phyloP scores from a whole-genome alignment of 2,888 invertebrate species.

The Achlya flavicornis region DNA sequence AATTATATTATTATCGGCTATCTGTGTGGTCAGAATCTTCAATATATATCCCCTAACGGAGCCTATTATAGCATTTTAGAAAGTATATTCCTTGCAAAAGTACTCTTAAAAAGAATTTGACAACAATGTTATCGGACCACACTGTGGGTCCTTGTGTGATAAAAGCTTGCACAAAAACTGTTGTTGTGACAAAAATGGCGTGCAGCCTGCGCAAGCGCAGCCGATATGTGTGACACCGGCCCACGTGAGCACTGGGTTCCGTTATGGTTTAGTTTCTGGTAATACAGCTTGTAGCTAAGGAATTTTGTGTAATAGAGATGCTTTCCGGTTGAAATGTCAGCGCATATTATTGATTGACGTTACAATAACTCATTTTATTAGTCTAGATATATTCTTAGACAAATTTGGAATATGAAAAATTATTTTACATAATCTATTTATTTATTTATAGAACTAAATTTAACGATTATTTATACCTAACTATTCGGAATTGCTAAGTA shows the following conservation, averaged over 20 bases:
- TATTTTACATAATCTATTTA: too few relatives aligned
- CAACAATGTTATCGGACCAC: conserved; percentile 33
- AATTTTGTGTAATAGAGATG: conserved; percentile 27
- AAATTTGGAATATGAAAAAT: too few relatives aligned
- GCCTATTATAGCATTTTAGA: conserved; percentile 5
- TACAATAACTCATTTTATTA: conserved; percentile 17
- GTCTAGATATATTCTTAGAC: neutral
- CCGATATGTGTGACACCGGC: conserved; percentile 17
- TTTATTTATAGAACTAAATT: too few relatives aligned
- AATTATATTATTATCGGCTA: neutral
- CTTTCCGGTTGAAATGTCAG: conserved; percentile 25
- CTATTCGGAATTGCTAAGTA: too few relatives aligned
- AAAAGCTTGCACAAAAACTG: conserved; percentile 46
- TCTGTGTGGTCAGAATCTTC: conserved; percentile 2
- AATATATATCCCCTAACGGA: neutral
- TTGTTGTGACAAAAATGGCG: conserved; percentile 38
- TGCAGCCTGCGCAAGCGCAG: conserved; percentile 15
- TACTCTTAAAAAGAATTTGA: conserved; percentile 12
- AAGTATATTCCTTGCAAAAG: conserved; percentile 7
- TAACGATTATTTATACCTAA: too few relatives aligned
- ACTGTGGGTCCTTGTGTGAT: conserved; percentile 36
- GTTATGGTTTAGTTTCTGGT: conserved; percentile 34
- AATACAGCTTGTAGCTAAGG: conserved; percentile 16
- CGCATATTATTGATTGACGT: conserved; percentile 15
- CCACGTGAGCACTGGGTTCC: conserved; percentile 38